Base-by-base conservation (phyloP, 2,797 vertebrate genomes). In the Phataginus tetradactyla region DNA sequence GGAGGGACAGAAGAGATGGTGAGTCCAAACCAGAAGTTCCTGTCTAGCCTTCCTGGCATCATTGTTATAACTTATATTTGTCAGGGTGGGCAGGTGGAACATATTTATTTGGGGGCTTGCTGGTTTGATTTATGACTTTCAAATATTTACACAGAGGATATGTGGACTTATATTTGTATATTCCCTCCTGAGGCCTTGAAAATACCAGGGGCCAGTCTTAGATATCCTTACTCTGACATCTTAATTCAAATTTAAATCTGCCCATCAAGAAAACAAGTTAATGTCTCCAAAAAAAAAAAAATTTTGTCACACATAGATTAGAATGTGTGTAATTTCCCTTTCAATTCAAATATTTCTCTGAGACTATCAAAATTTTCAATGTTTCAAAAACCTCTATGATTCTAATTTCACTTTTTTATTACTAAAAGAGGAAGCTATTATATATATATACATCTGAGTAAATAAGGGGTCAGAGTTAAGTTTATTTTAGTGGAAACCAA, bases 221-320 rank as follows among this genome's bases (percentile, higher is more conserved):
- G 2, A 61, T 51, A 64, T 34, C 17, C 29, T 85, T 71, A 66
- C 51, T 90, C 55, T 94, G 77, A 92, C 37, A 90, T 80, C 86
- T 96, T 45, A 75, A 64, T 80, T 89, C 15, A 90, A 92, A 61
- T 81, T 81, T 83, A 71, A 91, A 72, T 94, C 37, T 95, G 17
- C 34, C 64, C 32, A 91, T 39, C 45, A 21, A 45, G 55, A 85
- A 89, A 87, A 80, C 21, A 95, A 91, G 34, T 59, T 93, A 88
- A 89, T 49, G 61, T 91, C 74, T 75, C 75, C 79, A 34, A 77
- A 59, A 64, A 66, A 59, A 42, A 45, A 21, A 90, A 90, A 32
- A 4, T 55, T 53, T 64, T 80, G 92, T 75, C 20, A 96, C 57
- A 42, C 55, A 74, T 49, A 91, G 27, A 34, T 3, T 53, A 53